Evolutionary conservation across 2,797 vertebrate genomes (phyloP).

Genomic region (Halcyon smyrnensis): DNA sequence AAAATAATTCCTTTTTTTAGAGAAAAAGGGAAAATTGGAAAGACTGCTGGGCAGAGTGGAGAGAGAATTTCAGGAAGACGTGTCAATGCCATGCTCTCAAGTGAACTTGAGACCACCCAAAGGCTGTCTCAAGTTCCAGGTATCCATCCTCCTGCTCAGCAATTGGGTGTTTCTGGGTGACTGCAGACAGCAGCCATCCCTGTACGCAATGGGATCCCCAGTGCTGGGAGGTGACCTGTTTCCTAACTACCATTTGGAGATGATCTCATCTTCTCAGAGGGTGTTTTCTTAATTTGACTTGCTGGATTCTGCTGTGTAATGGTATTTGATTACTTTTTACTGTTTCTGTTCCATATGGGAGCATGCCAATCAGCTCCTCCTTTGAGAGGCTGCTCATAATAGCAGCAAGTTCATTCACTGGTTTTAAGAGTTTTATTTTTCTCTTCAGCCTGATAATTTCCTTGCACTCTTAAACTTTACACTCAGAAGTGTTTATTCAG

Average conservation of each 20-base stretch:
- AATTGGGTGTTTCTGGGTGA: not conserved
- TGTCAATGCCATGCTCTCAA: not conserved
- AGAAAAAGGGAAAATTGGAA: not conserved
- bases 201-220: not conserved
- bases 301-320: not conserved
- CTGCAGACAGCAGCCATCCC: not conserved
- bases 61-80: not conserved
- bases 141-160: not conserved
- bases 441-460: slow-evolving; percentile 29
- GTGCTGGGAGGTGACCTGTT: not conserved
- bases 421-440: slow-evolving; percentile 1
- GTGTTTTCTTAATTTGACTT: not conserved
- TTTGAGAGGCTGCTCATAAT: not conserved
- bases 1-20: not conserved
- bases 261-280: not conserved
- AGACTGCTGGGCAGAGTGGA: not conserved
- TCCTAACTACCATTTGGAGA: not conserved
- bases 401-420: not conserved
- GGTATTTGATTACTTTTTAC: not conserved
- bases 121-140: not conserved
- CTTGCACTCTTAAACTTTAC: not conserved
- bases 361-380: not conserved
- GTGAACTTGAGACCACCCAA: not conserved
- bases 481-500: not conserved
- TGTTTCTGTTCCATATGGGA: not conserved